Evolutionary conservation across 2,797 vertebrate species (phyloP).

Genomic region (Molossus molossus): DNA sequence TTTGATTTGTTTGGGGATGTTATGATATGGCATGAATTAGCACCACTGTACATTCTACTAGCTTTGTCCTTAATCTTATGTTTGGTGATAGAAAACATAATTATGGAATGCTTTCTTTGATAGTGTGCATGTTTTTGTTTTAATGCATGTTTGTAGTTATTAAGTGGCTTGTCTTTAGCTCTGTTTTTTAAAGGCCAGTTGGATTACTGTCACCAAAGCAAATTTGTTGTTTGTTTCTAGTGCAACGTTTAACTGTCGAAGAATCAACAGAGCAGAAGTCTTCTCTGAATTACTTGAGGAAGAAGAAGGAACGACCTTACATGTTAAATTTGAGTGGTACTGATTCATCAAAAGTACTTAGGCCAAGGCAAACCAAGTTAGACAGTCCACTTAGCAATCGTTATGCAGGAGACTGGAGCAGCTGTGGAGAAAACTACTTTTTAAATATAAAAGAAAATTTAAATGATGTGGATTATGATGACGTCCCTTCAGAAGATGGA

Average conservation of each 20-base stretch:
- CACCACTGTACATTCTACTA: slow-evolving; percentile 78
- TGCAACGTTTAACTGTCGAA: slow-evolving; percentile 90
- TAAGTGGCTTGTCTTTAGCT: slow-evolving; percentile 53
- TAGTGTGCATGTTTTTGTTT: slow-evolving; percentile 83
- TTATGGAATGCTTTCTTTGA: slow-evolving; percentile 81
- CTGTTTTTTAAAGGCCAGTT: slow-evolving; percentile 52
- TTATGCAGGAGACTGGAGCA: slow-evolving; percentile 98
- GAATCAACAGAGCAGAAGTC: slow-evolving; percentile 87
- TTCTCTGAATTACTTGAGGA: slow-evolving; percentile 91
- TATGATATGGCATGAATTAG: slow-evolving; percentile 85
- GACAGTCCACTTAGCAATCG: slow-evolving; percentile 98
- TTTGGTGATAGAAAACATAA: slow-evolving; percentile 70
- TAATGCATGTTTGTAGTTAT: slow-evolving; percentile 85
- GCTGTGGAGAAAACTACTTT: slow-evolving; percentile 95
- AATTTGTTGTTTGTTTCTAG: slow-evolving; percentile 88
- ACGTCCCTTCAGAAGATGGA: slow-evolving; percentile 93
- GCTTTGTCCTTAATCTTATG: slow-evolving; percentile 81
- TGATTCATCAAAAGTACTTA: slow-evolving; percentile 92
- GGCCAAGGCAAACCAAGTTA: slow-evolving; percentile 93
- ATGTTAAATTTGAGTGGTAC: slow-evolving; percentile 93
- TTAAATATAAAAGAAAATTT: slow-evolving; percentile 85
- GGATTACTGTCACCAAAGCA: slow-evolving; percentile 73
- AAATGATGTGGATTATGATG: slow-evolving; percentile 95
- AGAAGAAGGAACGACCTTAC: slow-evolving; percentile 94
- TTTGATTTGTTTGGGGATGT: slow-evolving; percentile 78